phyloP scores from a whole-genome alignment of 2,797 vertebrate species.

The Philypnodon macrostomus region DNA sequence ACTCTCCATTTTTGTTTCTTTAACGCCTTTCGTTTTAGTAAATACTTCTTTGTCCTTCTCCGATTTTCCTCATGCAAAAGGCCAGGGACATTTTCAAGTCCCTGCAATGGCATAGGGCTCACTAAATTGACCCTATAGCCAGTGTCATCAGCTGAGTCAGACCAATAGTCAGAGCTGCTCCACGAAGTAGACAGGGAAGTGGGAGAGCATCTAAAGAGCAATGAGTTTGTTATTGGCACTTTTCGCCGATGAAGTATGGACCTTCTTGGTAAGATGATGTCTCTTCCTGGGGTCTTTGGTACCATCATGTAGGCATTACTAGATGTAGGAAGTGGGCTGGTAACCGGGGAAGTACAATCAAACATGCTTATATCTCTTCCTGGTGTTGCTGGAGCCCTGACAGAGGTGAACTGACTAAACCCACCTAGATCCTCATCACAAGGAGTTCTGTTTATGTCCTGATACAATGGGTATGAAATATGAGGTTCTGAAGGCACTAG shows the following conservation, averaged over 20 bases:
- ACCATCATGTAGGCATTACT: constrained; percentile 51
- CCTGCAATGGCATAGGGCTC: constrained; percentile 81
- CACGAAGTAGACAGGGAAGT: constrained; percentile 59
- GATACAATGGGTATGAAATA: constrained; percentile 67
- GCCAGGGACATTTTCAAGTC: constrained; percentile 70
- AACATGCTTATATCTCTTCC: constrained; percentile 75
- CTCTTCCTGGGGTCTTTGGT: constrained; percentile 67
- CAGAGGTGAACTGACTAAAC: constrained; percentile 71
- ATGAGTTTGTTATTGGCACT: constrained; percentile 12
- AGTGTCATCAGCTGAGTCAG: constrained; percentile 73
- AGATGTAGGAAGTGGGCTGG: constrained; percentile 51
- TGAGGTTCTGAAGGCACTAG: constrained; percentile 37
- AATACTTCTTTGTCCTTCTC: constrained; percentile 21
- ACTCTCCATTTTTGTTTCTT: constrained; percentile 61
- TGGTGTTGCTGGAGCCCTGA: constrained; percentile 80
- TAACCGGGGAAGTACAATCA: constrained; percentile 57
- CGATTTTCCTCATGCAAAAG: constrained; percentile 37
- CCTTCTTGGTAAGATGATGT: constrained; percentile 46
- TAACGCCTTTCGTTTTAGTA: constrained; percentile 36
- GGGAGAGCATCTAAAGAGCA: constrained; percentile 54
- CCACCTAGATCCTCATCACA: constrained; percentile 77
- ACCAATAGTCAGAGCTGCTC: constrained; percentile 73
- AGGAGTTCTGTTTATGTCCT: constrained; percentile 87
- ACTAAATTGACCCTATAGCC: constrained; percentile 42
- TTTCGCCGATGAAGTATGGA: constrained; percentile 44